Conservation (phyloP, 2,113 vertebrate species). For the Lipophrys pholis region DNA sequence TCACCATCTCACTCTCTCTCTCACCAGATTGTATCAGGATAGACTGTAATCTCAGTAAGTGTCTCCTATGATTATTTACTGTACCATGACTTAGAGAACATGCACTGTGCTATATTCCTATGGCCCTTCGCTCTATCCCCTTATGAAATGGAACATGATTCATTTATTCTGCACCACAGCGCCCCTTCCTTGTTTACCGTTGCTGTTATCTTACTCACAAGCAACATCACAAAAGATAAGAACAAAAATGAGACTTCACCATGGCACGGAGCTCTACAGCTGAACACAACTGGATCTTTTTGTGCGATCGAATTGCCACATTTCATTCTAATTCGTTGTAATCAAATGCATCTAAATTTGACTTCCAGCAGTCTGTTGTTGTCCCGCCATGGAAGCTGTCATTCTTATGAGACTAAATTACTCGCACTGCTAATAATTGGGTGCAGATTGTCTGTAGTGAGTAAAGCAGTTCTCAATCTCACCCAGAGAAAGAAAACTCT, state of each 20-base stretch:
- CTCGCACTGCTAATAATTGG: conserved; percentile 43
- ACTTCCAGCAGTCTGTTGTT: conserved; percentile 29
- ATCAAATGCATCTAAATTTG: conserved; percentile 46
- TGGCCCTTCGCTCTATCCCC: conserved; percentile 35
- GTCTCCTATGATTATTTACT: conserved; percentile 81
- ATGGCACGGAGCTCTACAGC: conserved; percentile 8
- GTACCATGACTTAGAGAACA: conserved; percentile 63
- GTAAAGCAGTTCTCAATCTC: conserved; percentile 17
- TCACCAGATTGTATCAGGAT: conserved; percentile 97
- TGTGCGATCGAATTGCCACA: conserved; percentile 15
- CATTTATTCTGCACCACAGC: conserved; percentile 31
- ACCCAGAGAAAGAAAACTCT: conserved; percentile 14
- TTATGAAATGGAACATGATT: conserved; percentile 40
- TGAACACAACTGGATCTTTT: conserved; percentile 42
- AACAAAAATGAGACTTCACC: conserved; percentile 15
- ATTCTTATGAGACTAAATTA: conserved; percentile 49
- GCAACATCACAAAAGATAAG: conserved; percentile 44
- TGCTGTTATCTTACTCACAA: conserved; percentile 34
- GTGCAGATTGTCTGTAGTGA: conserved; percentile 29
- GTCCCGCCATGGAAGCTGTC: conserved; percentile 19
- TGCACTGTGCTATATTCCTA: conserved; percentile 52
- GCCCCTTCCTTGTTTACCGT: conserved; percentile 27
- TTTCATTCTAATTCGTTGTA: conserved; percentile 23
- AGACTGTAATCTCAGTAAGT: conserved; percentile 99
- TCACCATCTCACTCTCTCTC: conserved; percentile 90